Conservation (phyloP, 1,140 invertebrate genomes). For the Halesus radiatus region DNA sequence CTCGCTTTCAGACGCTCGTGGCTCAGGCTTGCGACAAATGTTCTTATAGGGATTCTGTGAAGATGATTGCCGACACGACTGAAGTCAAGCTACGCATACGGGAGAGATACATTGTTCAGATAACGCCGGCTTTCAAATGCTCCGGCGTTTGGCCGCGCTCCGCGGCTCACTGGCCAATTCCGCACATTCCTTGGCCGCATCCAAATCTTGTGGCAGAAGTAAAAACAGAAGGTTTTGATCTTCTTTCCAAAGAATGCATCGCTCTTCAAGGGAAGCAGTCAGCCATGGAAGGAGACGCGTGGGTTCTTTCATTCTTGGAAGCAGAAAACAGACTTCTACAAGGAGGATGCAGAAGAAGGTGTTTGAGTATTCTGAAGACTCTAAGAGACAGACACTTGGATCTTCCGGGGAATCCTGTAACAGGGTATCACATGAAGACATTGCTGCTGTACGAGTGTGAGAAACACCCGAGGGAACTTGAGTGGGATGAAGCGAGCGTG, state of each 20-base stretch:
- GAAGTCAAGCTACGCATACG: constrained; percentile 88
- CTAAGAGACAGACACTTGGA: constrained; percentile 94
- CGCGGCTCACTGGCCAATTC: constrained; percentile 94
- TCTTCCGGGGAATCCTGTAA: constrained; percentile 92
- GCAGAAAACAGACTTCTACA: constrained; percentile 93
- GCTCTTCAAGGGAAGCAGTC: constrained; percentile 92
- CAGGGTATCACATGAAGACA: constrained; percentile 95
- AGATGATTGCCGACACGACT: constrained; percentile 93
- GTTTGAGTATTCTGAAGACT: constrained; percentile 94
- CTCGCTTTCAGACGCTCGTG: constrained; percentile 92
- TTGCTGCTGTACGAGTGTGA: constrained; percentile 97
- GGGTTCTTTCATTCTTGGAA: constrained; percentile 94
- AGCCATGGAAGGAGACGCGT: constrained; percentile 98
- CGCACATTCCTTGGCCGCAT: constrained; percentile 93
- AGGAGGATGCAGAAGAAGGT: constrained; percentile 89
- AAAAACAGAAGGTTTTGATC: constrained; percentile 97
- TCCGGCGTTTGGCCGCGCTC: constrained; percentile 96
- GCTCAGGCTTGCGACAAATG: constrained; percentile 95
- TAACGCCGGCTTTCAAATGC: constrained; percentile 94
- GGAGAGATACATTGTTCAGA: constrained; percentile 89
- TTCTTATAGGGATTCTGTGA: constrained; percentile 89
- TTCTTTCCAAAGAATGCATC: constrained; percentile 93
- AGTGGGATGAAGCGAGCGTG: constrained; percentile 95
- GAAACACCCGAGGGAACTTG: constrained; percentile 94
- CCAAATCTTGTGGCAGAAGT: constrained; percentile 95